A percentile compares a stretch with the other conserved stretches of the same genome.
Conservation (phyloP, 1,140 invertebrate species). For the Hylaeus anthracinus region DNA sequence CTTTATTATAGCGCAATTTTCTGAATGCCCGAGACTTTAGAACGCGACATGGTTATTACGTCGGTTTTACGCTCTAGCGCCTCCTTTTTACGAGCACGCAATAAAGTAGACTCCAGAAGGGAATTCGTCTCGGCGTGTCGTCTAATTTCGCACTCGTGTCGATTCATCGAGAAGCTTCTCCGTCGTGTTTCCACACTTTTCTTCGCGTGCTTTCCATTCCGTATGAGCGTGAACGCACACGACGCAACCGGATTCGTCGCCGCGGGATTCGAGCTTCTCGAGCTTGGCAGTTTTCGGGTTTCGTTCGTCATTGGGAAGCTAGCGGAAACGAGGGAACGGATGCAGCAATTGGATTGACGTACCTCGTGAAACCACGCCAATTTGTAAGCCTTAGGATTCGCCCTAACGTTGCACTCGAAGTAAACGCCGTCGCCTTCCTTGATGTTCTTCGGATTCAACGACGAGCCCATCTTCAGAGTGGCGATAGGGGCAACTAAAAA, state of each 20-base stretch:
- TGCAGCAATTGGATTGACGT: conserved; percentile 9
- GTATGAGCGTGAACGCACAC: background rate
- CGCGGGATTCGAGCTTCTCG: background rate
- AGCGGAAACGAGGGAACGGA: background rate
- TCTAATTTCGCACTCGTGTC: conserved; percentile 20
- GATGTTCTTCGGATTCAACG: conserved; percentile 81
- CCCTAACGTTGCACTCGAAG: conserved; percentile 81
- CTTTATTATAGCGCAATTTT: background rate
- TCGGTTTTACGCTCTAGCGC: background rate
- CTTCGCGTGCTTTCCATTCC: background rate
- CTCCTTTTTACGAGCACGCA: background rate
- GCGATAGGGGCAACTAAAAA: conserved; percentile 81
- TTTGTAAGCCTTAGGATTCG: conserved; percentile 83
- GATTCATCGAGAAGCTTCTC: background rate
- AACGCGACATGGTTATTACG: conserved; percentile 2
- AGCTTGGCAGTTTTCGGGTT: background rate
- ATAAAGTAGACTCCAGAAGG: background rate
- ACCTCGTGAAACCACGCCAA: conserved; percentile 85
- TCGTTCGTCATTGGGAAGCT: too few relatives aligned
- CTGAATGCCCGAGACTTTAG: background rate
- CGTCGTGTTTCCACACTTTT: too few relatives aligned
- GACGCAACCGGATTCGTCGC: background rate
- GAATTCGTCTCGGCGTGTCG: background rate
- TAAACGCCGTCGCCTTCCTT: conserved; percentile 82
- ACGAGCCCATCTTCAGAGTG: conserved; percentile 81